Evolutionary conservation across 1,140 invertebrate species (phyloP).

Genomic region (Sminthurides bifidus): DNA sequence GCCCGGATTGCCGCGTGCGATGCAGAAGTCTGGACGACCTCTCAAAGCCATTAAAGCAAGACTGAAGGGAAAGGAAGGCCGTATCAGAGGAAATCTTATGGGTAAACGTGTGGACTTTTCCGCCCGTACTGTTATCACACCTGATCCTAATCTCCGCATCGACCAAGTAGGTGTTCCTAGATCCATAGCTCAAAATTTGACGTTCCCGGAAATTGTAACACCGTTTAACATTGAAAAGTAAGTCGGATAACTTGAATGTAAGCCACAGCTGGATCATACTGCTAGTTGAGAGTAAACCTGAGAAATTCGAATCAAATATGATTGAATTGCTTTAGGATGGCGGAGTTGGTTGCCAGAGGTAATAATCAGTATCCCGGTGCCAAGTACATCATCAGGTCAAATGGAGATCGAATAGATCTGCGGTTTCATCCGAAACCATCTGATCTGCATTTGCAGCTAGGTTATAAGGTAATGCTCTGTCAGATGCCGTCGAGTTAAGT

Average conservation of each 20-base stretch:
- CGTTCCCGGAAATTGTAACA: slow-evolving; percentile 98
- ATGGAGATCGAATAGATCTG: slow-evolving; percentile 96
- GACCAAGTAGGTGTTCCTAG: slow-evolving; percentile 97
- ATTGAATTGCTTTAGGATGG: slow-evolving; percentile 57
- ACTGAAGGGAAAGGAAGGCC: slow-evolving; percentile 88
- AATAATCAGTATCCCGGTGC: slow-evolving; percentile 98
- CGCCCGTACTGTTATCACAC: slow-evolving; percentile 97
- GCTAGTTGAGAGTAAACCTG: background rate
- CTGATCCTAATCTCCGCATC: slow-evolving; percentile 96
- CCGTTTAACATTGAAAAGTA: slow-evolving; percentile 95
- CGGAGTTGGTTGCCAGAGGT: slow-evolving; percentile 86
- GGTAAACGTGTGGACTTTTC: slow-evolving; percentile 99
- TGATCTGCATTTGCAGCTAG: slow-evolving; percentile 96
- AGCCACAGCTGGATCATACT: background rate
- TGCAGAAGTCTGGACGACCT: slow-evolving; percentile 98
- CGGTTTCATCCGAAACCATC: slow-evolving; percentile 96
- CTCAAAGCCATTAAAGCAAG: slow-evolving; percentile 92
- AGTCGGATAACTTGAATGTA: slow-evolving; percentile 32
- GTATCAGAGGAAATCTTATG: slow-evolving; percentile 98
- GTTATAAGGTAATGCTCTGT: slow-evolving; percentile 58
- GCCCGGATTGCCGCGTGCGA: slow-evolving; percentile 91
- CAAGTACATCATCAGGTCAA: slow-evolving; percentile 97
- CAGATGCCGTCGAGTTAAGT: background rate
- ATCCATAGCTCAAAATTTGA: slow-evolving; percentile 97
- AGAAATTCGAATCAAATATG: background rate